These are phyloP conservation scores for Isurus oxyrinchus DNA, from an alignment of 2,113 vertebrate species.

Conservation along the genomic window DNA sequence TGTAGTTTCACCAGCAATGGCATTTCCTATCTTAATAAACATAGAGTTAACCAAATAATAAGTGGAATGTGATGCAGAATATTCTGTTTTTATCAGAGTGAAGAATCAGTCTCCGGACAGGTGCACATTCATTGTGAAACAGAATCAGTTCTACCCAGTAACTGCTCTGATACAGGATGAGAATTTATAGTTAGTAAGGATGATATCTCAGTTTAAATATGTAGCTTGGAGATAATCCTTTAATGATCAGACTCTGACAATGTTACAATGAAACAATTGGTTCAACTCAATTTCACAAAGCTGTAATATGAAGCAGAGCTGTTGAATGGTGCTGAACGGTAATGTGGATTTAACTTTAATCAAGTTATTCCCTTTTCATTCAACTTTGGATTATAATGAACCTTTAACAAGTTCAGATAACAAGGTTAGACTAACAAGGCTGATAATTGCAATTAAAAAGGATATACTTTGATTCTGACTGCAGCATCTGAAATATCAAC, in stretches of 20 bases:
- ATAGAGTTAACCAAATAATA: neutral
- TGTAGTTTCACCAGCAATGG: neutral
- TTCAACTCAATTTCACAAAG: neutral
- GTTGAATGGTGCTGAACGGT: neutral
- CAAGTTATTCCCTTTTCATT: neutral
- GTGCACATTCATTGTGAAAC: neutral
- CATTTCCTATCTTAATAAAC: neutral
- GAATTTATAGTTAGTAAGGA: neutral
- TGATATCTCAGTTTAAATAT: neutral
- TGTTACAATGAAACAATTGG: neutral
- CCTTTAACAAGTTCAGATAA: neutral
- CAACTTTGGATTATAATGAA: neutral
- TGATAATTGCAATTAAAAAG: neutral
- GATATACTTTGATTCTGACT: too few species aligned
- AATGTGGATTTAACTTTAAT: neutral
- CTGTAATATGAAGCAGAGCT: neutral
- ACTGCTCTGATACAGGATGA: neutral
- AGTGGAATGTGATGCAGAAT: neutral
- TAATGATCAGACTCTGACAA: neutral
- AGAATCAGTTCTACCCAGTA: neutral
- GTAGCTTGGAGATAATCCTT: neutral
- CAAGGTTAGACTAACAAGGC: neutral
- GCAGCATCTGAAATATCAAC: too few species aligned
- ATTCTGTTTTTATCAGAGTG: neutral
- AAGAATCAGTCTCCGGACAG: neutral